Evolutionary conservation across 1,140 invertebrate species (phyloP).

Genomic region (Eupristina koningsbergeri): DNA sequence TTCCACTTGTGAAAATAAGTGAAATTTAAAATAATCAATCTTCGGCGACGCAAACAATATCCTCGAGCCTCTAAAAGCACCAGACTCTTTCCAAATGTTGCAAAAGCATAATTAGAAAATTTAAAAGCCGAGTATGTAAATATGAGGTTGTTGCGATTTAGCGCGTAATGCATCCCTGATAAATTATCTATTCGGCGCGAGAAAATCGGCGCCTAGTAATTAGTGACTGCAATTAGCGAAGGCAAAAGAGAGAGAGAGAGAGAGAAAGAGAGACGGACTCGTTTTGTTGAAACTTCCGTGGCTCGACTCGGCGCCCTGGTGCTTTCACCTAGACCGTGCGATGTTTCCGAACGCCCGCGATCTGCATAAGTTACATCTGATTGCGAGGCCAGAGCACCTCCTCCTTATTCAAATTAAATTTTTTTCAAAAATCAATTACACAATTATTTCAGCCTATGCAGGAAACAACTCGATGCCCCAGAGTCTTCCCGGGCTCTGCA

Average conservation of each 20-base stretch:
- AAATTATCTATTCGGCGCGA: slow-evolving; percentile 45
- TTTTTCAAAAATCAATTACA: slow-evolving; percentile 48
- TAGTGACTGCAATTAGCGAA: slow-evolving; percentile 49
- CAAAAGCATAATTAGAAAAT: slow-evolving; percentile 49
- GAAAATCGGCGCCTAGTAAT: slow-evolving; percentile 50
- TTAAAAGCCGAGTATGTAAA: slow-evolving; percentile 39
- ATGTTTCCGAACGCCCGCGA: background rate
- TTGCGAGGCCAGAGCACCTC: slow-evolving; percentile 15
- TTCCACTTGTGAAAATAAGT: no score
- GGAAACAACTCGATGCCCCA: slow-evolving; percentile 15
- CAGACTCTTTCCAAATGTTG: slow-evolving; percentile 59
- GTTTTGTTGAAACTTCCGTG: slow-evolving; percentile 32
- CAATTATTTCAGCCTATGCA: slow-evolving; percentile 40
- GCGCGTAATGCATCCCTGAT: slow-evolving; percentile 27
- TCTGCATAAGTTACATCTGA: slow-evolving; percentile 49
- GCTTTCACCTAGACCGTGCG: slow-evolving; percentile 35
- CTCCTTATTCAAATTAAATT: slow-evolving; percentile 42
- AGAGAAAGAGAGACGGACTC: no score
- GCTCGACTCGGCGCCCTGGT: background rate
- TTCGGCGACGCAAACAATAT: background rate
- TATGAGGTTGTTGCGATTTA: slow-evolving; percentile 53
- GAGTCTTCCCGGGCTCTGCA: background rate
- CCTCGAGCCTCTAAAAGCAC: background rate
- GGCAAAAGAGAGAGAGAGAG: slow-evolving; percentile 30
- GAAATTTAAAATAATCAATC: no score